Evolutionary conservation across 1,140 invertebrate genomes (phyloP), one percentile per base, ranked within the genome.

Genomic region (Drosophila pachea): DNA sequence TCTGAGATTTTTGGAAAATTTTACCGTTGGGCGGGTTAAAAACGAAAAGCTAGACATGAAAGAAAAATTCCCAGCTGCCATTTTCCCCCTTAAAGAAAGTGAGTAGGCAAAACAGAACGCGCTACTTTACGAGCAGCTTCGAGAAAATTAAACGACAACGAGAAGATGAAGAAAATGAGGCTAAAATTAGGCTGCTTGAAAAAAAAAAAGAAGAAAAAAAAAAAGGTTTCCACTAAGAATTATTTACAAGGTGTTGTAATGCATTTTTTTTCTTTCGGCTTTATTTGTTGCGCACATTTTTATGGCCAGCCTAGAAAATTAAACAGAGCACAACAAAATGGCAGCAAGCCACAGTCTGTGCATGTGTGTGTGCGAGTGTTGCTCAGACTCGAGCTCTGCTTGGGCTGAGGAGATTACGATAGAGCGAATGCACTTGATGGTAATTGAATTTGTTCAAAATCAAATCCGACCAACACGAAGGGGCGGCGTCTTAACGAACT

Each of bases 251-350:
- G 73, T 84, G 68, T 84, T 86, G 79, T 84, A 84, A 84, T 84
- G 79, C 64, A 16, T 56, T 73, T 61, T 67, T 56, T 55, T 62
- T 70, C 43, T 64, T 50, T 32, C 22, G 22, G 22, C 22, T 22
- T 22, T 22, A 22, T 22, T 35, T 73, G 32, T 36, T 48, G 55
- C 33, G 32, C 63, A 68, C 55, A 54, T 53, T 61, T n/a, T 35
- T 47, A 45, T 12, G 60, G 29, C 32, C 35, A 68, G 58, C 61
- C 82, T 81, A 86, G 76, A 86, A 86, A 86, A 86, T 53, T 71
- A 86, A 86, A 86, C 81, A 86, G 81, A 86, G 81, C 81, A 86
- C 76, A 86, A 86, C 81, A 74, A 74, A 83, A 83, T 66, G 75
- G 73, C 69, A 76, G 62, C 58, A 52, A 45, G 48, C 56, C 36